Evolutionary conservation across 1,140 invertebrate species (phyloP).

Genomic region (Drosophila lacteicornis): DNA sequence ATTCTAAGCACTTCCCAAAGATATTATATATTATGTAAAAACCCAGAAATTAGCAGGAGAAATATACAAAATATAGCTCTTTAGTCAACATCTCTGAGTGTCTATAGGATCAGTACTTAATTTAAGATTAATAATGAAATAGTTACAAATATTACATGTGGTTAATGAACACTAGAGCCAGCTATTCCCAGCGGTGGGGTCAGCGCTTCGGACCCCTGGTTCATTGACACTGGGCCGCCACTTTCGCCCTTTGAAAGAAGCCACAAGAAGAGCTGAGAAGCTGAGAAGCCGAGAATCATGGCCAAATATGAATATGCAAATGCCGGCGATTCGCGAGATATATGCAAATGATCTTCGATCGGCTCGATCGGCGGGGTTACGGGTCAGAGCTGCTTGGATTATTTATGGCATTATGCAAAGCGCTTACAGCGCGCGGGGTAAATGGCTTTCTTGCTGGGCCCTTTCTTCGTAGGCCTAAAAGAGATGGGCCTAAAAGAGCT

Average conservation of each 20-base stretch:
- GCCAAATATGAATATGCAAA: slow-evolving; percentile 70
- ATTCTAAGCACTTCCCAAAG: too few species aligned
- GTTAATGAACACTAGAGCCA: too few species aligned
- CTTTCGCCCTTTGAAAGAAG: slow-evolving; percentile 66
- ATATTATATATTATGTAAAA: too few species aligned
- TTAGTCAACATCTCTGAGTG: too few species aligned
- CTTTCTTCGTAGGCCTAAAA: slow-evolving; percentile 29
- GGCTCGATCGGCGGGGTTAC: slow-evolving; percentile 51
- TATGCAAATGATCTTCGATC: slow-evolving; percentile 36
- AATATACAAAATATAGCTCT: too few species aligned
- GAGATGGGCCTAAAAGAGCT: too few species aligned
- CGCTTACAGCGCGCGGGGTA: slow-evolving; percentile 42
- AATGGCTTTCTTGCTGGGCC: slow-evolving; percentile 12
- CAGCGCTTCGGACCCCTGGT: slow-evolving; percentile 30
- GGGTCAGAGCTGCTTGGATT: slow-evolving; percentile 58
- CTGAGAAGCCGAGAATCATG: slow-evolving; percentile 6
- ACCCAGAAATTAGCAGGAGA: too few species aligned
- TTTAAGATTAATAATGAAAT: too few species aligned
- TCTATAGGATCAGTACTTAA: too few species aligned
- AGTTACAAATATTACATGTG: too few species aligned
- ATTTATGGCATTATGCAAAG: slow-evolving; percentile 78
- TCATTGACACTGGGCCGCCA: slow-evolving; percentile 66
- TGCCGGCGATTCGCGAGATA: slow-evolving; percentile 39
- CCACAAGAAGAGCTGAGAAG: neutral
- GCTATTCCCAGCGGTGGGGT: slow-evolving; percentile 4